A percentile compares a stretch with the other conserved stretches of the same genome.
phyloP scores from a whole-genome alignment of 2,113 vertebrate species.

The Amphiprion ocellaris region DNA sequence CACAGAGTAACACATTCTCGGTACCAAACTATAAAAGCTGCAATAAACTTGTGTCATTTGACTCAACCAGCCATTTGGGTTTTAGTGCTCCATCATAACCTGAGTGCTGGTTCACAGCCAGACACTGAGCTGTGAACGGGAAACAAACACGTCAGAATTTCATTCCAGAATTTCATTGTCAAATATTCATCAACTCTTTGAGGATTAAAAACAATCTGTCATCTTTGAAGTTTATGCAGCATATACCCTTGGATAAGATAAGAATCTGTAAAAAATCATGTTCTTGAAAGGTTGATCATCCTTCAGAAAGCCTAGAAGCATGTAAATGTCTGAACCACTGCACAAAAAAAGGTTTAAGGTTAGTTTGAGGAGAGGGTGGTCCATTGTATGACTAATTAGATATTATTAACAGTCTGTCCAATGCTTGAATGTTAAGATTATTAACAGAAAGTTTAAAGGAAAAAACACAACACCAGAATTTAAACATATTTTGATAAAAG shows the following conservation, averaged over 20 bases:
- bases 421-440: background rate
- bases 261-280: no score
- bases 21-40: slow-evolving; percentile 38
- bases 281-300: no score
- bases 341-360: no score
- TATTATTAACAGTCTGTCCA: background rate
- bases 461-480: background rate
- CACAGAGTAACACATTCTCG: slow-evolving; percentile 27
- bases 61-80: slow-evolving; percentile 28
- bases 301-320: no score
- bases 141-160: background rate
- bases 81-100: slow-evolving; percentile 46
- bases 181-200: background rate
- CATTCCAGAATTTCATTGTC: background rate
- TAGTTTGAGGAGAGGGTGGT: no score
- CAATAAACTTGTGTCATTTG: slow-evolving; percentile 43
- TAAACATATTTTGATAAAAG: background rate
- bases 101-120: slow-evolving; percentile 30
- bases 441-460: background rate
- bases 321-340: no score
- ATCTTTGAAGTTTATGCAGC: no score
- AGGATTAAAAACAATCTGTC: background rate
- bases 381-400: background rate
- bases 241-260: no score
- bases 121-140: slow-evolving; percentile 6